These are phyloP conservation scores for Heliopora coerulea DNA, from an alignment of 92 coral and sea anemone genomes.

Conservation along the genomic window DNA sequence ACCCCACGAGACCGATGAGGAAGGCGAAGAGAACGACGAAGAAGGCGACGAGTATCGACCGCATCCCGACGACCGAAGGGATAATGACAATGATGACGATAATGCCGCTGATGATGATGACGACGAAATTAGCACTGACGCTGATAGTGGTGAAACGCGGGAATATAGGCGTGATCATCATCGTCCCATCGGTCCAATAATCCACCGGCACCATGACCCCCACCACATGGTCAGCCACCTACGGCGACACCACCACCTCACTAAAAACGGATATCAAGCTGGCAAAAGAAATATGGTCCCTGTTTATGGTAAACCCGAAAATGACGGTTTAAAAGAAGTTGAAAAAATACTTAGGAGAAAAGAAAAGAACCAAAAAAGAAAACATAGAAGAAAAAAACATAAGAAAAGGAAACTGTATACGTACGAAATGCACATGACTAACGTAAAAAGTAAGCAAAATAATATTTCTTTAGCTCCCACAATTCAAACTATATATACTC, in stretches of 20 bases:
- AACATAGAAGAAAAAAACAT: conserved; percentile 25
- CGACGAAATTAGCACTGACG: not conserved
- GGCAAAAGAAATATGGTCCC: not conserved
- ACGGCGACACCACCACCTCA: not conserved
- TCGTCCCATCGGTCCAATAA: not conserved
- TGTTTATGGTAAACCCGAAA: not conserved
- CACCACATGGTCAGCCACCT: not conserved
- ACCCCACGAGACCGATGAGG: not conserved
- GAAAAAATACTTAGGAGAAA: conserved; percentile 1
- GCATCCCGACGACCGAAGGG: not conserved
- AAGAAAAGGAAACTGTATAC: conserved; percentile 23
- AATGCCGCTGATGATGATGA: not conserved
- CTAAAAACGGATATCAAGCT: not conserved
- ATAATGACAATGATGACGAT: not conserved
- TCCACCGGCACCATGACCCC: not conserved
- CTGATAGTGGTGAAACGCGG: not conserved
- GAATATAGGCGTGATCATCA: not conserved
- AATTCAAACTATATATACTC: too few relatives aligned
- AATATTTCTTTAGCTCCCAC: too few relatives aligned
- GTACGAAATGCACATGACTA: conserved; percentile 13
- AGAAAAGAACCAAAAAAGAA: conserved; percentile 12
- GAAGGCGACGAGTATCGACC: not conserved
- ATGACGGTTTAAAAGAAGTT: conserved; percentile 14
- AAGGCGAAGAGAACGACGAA: not conserved
- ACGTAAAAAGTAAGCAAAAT: conserved; percentile 27